Evolutionary conservation across 1,140 invertebrate species (phyloP).

Genomic region (Eubasilissa regina): DNA sequence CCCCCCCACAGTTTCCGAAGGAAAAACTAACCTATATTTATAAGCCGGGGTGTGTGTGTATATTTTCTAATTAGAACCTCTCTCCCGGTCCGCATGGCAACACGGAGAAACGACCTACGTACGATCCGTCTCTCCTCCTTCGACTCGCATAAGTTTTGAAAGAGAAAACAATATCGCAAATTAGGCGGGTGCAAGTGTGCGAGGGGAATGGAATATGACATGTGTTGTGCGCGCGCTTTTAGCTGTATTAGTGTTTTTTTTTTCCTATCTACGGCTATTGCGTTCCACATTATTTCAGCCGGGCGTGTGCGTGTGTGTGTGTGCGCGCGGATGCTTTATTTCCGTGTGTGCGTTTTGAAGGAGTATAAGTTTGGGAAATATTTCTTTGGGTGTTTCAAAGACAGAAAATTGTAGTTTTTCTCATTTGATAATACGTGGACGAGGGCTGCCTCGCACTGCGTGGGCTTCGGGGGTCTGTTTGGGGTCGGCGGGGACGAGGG

Average conservation of each 20-base stretch:
- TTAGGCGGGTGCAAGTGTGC: slow-evolving; percentile 51
- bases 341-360: slow-evolving; percentile 44
- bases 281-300: slow-evolving; percentile 46
- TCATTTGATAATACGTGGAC: slow-evolving; percentile 55
- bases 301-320: background rate
- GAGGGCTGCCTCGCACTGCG: slow-evolving; percentile 1
- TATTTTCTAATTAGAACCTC: slow-evolving; percentile 60
- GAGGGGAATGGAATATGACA: slow-evolving; percentile 59
- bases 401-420: slow-evolving; percentile 59
- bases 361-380: slow-evolving; percentile 41
- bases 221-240: slow-evolving; percentile 52
- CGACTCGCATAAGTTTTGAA: slow-evolving; percentile 42
- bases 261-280: slow-evolving; percentile 42
- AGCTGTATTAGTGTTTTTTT: slow-evolving; percentile 41
- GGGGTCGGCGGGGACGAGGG: background rate
- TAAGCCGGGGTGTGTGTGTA: slow-evolving; percentile 57
- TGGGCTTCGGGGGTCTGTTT: slow-evolving; percentile 9
- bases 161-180: slow-evolving; percentile 52
- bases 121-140: slow-evolving; percentile 15
- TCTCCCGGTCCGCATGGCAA: slow-evolving; percentile 56
- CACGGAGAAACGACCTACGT: slow-evolving; percentile 41
- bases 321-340: slow-evolving; percentile 36
- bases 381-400: slow-evolving; percentile 48
- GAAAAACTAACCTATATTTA: slow-evolving; percentile 60
- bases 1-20: slow-evolving; percentile 37